These are phyloP conservation scores for Philotrypesis tridentata DNA, from an alignment of 1,140 invertebrate species.

Conservation along the genomic window DNA sequence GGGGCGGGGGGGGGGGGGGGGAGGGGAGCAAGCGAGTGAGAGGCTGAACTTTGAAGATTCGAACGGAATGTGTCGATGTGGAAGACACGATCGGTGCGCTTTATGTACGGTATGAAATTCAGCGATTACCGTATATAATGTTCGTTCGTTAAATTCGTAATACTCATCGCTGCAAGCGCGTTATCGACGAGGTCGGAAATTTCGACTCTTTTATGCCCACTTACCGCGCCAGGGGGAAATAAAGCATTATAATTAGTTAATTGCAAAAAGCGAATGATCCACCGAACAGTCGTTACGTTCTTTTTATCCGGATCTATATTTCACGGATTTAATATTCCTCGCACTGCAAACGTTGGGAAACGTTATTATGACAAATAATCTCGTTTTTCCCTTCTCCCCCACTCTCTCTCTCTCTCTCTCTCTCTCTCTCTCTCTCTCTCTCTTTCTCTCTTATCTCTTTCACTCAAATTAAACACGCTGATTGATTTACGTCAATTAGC, in stretches of 20 bases:
- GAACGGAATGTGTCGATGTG: too few species aligned
- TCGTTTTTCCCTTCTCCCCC: not conserved
- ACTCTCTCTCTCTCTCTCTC: too few species aligned
- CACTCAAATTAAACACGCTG: slow-evolving; percentile 14
- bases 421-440: too few species aligned
- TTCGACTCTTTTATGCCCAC: not conserved
- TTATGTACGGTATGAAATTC: too few species aligned
- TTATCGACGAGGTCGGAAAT: not conserved
- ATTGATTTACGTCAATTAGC: slow-evolving; percentile 32
- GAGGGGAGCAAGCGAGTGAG: not conserved
- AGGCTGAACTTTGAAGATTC: not conserved
- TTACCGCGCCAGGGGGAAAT: not conserved
- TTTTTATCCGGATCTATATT: too few species aligned
- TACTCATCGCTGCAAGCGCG: too few species aligned
- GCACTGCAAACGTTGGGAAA: not conserved
- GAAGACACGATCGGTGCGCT: too few species aligned
- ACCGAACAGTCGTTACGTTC: too few species aligned
- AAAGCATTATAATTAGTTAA: not conserved
- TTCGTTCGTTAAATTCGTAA: too few species aligned
- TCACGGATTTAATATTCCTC: not conserved
- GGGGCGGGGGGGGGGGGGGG: too few species aligned
- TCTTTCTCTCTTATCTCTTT: not conserved
- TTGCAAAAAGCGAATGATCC: slow-evolving; percentile 7
- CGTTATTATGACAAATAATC: slow-evolving; percentile 36
- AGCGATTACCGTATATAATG: too few species aligned